phyloP scores from a whole-genome alignment of 2,797 vertebrate species.

The Distichodus sexfasciatus region DNA sequence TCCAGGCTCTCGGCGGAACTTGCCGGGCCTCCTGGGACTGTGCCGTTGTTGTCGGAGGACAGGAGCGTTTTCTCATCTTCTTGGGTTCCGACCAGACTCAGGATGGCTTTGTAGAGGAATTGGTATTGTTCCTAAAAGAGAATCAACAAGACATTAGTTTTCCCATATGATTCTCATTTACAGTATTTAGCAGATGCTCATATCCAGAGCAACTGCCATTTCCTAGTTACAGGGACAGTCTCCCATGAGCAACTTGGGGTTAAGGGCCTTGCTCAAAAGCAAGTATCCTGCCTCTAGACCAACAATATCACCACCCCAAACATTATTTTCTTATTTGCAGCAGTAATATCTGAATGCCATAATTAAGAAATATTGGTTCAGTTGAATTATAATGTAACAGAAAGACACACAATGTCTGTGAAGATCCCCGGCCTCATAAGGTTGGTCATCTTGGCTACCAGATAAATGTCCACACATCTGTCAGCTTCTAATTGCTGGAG shows the following conservation, averaged over 20 bases:
- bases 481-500: constrained; percentile 86
- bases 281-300: no score
- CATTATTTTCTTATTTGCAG: no score
- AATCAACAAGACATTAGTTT: constrained; percentile 31
- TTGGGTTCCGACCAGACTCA: constrained; percentile 88
- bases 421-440: constrained; percentile 92
- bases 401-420: constrained; percentile 82
- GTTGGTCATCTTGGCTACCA: constrained; percentile 89
- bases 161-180: constrained; percentile 11
- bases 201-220: no score
- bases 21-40: constrained; percentile 76
- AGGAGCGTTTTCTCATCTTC: constrained; percentile 84
- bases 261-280: no score
- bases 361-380: no score
- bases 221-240: no score
- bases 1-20: constrained; percentile 86
- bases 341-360: no score
- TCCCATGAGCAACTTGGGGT: no score
- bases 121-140: constrained; percentile 88
- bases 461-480: constrained; percentile 86
- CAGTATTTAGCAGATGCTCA: no score
- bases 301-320: no score
- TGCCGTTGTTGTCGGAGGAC: constrained; percentile 83
- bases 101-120: constrained; percentile 93
- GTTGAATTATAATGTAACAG: neutral